Evolutionary conservation across 2,797 vertebrate species (phyloP).

Genomic region (Malacoraja senta): DNA sequence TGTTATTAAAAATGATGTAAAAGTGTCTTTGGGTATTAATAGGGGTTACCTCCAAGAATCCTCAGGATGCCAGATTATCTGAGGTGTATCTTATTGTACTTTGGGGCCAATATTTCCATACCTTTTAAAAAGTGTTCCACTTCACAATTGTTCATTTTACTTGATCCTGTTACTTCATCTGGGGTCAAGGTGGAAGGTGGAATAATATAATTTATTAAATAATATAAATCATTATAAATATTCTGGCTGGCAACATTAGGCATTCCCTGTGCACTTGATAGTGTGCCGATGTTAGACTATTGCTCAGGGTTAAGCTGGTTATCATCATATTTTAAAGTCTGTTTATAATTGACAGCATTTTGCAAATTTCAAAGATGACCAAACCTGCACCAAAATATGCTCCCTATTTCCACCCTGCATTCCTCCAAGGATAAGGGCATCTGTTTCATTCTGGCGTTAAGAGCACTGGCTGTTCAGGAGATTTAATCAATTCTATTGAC

Average conservation of each 20-base stretch:
- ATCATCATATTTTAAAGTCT: neutral
- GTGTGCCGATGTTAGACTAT: neutral
- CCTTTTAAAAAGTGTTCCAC: neutral
- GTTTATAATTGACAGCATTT: neutral
- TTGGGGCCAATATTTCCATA: neutral
- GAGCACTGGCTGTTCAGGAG: neutral
- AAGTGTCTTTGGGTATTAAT: no score
- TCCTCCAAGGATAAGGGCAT: neutral
- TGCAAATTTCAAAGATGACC: neutral
- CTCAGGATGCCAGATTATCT: no score
- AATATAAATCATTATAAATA: neutral
- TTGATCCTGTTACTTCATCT: neutral
- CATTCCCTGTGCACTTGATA: neutral
- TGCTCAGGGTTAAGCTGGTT: neutral
- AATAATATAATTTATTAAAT: no score
- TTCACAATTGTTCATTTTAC: neutral
- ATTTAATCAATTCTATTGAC: neutral
- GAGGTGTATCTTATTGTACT: no score
- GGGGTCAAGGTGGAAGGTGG: neutral
- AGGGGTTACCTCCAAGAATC: no score
- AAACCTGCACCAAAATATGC: neutral
- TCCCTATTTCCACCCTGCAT: neutral
- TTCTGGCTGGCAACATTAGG: neutral
- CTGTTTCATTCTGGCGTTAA: neutral
- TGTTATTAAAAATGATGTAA: no score